Conservation (phyloP, 2,888 invertebrate species). For the Lithophane semibrunnea region DNA sequence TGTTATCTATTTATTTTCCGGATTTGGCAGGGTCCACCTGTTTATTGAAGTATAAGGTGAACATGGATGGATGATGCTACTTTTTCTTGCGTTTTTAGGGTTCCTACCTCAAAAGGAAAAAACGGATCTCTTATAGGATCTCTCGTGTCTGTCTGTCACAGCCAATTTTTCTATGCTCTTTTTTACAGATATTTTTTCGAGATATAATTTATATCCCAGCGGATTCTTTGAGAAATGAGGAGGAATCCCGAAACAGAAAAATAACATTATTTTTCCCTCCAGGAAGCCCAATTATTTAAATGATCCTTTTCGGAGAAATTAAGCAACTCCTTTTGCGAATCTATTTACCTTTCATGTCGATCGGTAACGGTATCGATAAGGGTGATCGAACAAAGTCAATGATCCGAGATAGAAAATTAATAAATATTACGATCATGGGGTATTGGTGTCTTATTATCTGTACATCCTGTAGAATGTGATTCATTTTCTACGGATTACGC, state of each 20-base stretch:
- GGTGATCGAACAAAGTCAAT: slow-evolving; percentile 43
- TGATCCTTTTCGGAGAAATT: slow-evolving; percentile 15
- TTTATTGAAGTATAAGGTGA: slow-evolving; percentile 22
- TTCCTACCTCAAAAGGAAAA: too few relatives aligned
- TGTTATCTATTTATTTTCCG: slow-evolving; percentile 17
- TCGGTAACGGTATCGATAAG: slow-evolving; percentile 42
- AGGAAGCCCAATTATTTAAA: slow-evolving; percentile 2
- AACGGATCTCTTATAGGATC: too few relatives aligned
- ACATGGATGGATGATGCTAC: slow-evolving; percentile 19
- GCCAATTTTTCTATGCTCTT: background rate
- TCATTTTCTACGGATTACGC: background rate
- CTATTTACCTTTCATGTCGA: slow-evolving; percentile 49
- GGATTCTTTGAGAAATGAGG: background rate
- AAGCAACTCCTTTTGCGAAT: slow-evolving; percentile 3
- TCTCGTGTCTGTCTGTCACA: too few relatives aligned
- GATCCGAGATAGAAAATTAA: slow-evolving; percentile 44
- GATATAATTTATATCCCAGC: background rate
- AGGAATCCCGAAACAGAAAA: background rate
- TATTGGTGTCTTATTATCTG: background rate
- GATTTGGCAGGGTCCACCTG: background rate
- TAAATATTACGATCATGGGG: slow-evolving; percentile 29
- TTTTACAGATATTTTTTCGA: background rate
- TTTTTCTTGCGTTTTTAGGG: background rate
- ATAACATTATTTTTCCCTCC: background rate
- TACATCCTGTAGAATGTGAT: background rate